Percentiles rank a stretch among this genome's conserved stretches.
Conservation (phyloP, 2,888 invertebrate genomes). For the Octodonta nipae region DNA sequence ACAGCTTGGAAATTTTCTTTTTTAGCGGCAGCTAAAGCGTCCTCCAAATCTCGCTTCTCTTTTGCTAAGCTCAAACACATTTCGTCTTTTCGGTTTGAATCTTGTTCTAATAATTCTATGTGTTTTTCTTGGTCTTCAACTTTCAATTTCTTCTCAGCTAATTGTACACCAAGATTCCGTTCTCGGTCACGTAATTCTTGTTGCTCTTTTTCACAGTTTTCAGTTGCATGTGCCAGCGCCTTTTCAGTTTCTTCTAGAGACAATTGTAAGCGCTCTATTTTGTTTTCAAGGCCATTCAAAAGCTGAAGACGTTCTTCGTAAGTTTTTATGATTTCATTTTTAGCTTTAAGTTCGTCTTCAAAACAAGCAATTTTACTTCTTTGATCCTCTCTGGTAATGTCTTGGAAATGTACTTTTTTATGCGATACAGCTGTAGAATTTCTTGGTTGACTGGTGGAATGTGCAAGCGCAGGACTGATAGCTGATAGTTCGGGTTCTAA, state of each 20-base stretch:
- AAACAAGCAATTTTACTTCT: conserved; percentile 33
- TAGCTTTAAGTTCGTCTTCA: conserved; percentile 45
- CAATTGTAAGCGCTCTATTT: conserved; percentile 43
- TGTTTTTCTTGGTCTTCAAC: conserved; percentile 42
- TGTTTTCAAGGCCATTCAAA: conserved; percentile 36
- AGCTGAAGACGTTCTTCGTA: conserved; percentile 44
- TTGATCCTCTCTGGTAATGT: conserved; percentile 31
- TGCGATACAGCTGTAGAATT: conserved; percentile 30
- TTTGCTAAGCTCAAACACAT: conserved; percentile 45
- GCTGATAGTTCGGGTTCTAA: conserved; percentile 27
- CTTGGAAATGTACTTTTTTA: conserved; percentile 39
- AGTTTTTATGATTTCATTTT: conserved; percentile 43
- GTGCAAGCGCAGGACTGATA: conserved; percentile 16
- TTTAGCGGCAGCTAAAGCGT: conserved; percentile 35
- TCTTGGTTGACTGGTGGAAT: conserved; percentile 6
- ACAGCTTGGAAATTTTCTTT: conserved; percentile 38
- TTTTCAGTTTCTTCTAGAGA: conserved; percentile 43
- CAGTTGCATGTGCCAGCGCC: conserved; percentile 38
- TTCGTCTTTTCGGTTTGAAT: conserved; percentile 43
- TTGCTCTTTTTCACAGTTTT: conserved; percentile 39
- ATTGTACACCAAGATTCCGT: conserved; percentile 39
- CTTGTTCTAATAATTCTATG: conserved; percentile 41
- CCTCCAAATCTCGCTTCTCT: conserved; percentile 42
- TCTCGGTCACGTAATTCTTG: conserved; percentile 32
- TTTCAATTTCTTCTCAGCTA: conserved; percentile 44